Evolutionary conservation across 1,140 invertebrate species (phyloP).

Genomic region (Monomorium pharaonis): DNA sequence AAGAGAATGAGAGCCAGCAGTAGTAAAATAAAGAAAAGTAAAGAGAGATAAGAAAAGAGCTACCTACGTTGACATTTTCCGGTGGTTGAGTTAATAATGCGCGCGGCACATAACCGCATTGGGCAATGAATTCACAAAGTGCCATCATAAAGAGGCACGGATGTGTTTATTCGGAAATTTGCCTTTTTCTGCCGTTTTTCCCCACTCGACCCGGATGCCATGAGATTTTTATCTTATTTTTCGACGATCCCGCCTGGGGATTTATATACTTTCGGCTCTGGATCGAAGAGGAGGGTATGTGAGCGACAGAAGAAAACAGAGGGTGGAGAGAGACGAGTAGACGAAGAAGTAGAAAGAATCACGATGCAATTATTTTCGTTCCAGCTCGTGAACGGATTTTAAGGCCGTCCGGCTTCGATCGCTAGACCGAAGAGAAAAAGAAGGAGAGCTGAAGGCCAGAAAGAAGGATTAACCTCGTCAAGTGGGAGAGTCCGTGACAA

Average conservation of each 20-base stretch:
- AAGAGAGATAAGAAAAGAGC: conserved; percentile 70
- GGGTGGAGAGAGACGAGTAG: conserved; percentile 7
- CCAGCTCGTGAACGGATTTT: conserved; percentile 76
- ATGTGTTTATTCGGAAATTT: conserved; percentile 85
- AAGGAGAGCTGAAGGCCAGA: conserved; percentile 68
- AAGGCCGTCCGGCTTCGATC: conserved; percentile 59
- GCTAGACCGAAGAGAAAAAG: conserved; percentile 62
- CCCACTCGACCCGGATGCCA: conserved; percentile 47
- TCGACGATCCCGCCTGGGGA: conserved; percentile 79
- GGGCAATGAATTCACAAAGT: conserved; percentile 76
- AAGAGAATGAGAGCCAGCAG: conserved; percentile 13
- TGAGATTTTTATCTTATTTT: conserved; percentile 83
- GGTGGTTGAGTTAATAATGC: conserved; percentile 85
- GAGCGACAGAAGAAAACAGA: conserved; percentile 62
- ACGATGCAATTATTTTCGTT: conserved; percentile 82
- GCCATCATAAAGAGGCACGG: conserved; percentile 82
- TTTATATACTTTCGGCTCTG: conserved; percentile 80
- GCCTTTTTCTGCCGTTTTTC: conserved; percentile 78
- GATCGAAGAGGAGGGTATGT: conserved; percentile 39
- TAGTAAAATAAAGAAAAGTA: conserved; percentile 79
- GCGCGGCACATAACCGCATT: conserved; percentile 78
- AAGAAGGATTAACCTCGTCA: conserved; percentile 82
- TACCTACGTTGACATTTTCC: conserved; percentile 82
- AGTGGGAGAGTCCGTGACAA: conserved; percentile 78
- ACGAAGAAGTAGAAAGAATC: conserved; percentile 70